A percentile compares a stretch with the other conserved stretches of the same genome.
phyloP scores from a whole-genome alignment of 2,797 vertebrate species.

The Graptemys geographica region DNA sequence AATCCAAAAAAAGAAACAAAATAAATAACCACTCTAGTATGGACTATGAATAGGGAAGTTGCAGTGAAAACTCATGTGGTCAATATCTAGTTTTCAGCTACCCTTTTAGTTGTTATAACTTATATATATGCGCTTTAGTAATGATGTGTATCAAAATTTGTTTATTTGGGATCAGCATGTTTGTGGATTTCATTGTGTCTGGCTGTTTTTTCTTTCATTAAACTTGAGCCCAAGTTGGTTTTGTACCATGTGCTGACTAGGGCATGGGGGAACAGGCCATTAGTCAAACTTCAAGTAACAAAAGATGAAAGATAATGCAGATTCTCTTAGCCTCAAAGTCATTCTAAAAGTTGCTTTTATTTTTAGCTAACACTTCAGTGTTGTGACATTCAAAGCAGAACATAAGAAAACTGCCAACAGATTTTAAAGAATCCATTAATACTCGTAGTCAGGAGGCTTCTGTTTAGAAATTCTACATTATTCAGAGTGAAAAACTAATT shows the following conservation, averaged over 20 bases:
- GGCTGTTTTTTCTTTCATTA: conserved; percentile 66
- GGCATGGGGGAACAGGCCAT: conserved; percentile 12
- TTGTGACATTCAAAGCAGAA: conserved; percentile 74
- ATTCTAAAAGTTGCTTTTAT: conserved; percentile 58
- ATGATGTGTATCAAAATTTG: conserved; percentile 69
- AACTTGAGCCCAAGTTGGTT: conserved; percentile 70
- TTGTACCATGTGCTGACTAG: conserved; percentile 68
- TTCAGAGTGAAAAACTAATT: conserved; percentile 83
- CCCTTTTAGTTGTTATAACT: conserved; percentile 45
- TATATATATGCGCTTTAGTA: conserved; percentile 63
- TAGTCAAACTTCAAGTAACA: conserved; percentile 70
- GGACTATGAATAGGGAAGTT: neutral
- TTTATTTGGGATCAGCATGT: conserved; percentile 67
- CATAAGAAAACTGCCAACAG: conserved; percentile 76
- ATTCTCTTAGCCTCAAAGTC: conserved; percentile 64
- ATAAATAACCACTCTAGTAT: conserved; percentile 35
- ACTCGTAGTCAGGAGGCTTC: conserved; percentile 76
- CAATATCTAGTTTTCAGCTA: conserved; percentile 40
- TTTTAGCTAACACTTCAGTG: conserved; percentile 69
- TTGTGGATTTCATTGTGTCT: conserved; percentile 66
- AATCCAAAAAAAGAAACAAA: conserved; percentile 26
- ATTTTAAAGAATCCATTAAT: conserved; percentile 80
- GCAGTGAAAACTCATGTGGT: conserved; percentile 28
- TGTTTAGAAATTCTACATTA: conserved; percentile 79
- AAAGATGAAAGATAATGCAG: conserved; percentile 71